Percentiles rank a stretch among this genome's conserved stretches.
Evolutionary conservation across 1,140 invertebrate species (phyloP).

Genomic region (Drosophila cardini): DNA sequence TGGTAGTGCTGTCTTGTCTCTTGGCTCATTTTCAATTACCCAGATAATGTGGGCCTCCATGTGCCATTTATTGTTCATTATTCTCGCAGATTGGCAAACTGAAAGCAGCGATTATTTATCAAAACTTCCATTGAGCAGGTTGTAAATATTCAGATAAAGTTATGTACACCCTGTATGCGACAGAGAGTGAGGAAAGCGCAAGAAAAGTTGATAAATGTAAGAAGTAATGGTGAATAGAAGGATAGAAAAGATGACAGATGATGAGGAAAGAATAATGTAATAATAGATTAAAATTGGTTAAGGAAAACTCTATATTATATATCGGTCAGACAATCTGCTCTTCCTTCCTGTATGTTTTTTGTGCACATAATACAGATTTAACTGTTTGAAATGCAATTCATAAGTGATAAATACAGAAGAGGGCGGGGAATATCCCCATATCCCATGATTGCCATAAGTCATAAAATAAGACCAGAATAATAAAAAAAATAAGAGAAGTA

Average conservation of each 20-base stretch:
- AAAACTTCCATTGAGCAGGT: conserved; percentile 8
- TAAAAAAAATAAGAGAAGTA: conserved; percentile 16
- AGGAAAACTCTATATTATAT: too few relatives aligned
- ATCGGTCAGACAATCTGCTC: too few relatives aligned
- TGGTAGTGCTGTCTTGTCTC: conserved; percentile 6
- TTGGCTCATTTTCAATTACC: conserved; percentile 53
- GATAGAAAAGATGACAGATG: background rate
- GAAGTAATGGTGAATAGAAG: background rate
- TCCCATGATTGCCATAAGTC: conserved; percentile 2
- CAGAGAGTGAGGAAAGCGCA: background rate
- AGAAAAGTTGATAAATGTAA: background rate
- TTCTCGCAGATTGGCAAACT: conserved; percentile 20
- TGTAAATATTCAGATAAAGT: background rate
- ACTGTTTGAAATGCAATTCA: conserved; percentile 5
- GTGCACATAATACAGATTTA: background rate
- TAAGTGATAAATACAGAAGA: conserved; percentile 30
- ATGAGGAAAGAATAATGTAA: too few relatives aligned
- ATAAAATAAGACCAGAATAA: conserved; percentile 31
- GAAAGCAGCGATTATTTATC: conserved; percentile 3
- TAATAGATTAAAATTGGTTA: too few relatives aligned
- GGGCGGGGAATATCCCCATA: background rate
- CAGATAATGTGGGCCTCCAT: conserved; percentile 39
- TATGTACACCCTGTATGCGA: too few relatives aligned
- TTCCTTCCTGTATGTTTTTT: background rate
- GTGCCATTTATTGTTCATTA: conserved; percentile 56